phyloP scores from a whole-genome alignment of 2,113 vertebrate genomes.

The Neopipo cinnamomea region DNA sequence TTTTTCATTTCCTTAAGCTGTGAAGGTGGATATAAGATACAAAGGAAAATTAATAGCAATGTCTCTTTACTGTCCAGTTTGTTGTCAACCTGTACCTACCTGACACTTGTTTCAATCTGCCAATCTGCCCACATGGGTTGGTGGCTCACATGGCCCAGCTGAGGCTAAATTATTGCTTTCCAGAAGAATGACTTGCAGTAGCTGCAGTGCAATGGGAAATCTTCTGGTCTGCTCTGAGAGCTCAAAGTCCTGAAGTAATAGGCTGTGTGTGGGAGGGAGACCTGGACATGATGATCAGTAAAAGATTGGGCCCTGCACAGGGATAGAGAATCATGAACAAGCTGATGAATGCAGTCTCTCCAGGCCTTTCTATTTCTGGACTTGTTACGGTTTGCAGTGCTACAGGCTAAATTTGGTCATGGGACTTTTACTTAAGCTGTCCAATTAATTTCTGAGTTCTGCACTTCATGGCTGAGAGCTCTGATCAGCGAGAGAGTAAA shows the following conservation, averaged over 20 bases:
- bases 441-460: not conserved
- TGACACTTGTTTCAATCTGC: not conserved
- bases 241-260: not conserved
- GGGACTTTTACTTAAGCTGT: not conserved
- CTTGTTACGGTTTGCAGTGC: not conserved
- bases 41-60: not conserved
- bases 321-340: not conserved
- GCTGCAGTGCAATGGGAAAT: not conserved
- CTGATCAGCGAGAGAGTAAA: not conserved
- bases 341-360: not conserved
- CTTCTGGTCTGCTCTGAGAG: not conserved
- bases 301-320: not conserved
- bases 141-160: not conserved
- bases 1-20: not conserved
- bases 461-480: not conserved
- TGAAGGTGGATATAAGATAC: not conserved
- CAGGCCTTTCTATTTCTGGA: not conserved
- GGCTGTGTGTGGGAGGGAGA: not conserved
- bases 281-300: not conserved
- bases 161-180: not conserved
- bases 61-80: not conserved
- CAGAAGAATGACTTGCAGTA: not conserved
- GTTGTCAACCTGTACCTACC: not conserved
- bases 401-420: constrained; percentile 1
- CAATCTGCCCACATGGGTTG: not conserved